Evolutionary conservation across 2,888 invertebrate species (phyloP).

Genomic region (Patella caerulea): DNA sequence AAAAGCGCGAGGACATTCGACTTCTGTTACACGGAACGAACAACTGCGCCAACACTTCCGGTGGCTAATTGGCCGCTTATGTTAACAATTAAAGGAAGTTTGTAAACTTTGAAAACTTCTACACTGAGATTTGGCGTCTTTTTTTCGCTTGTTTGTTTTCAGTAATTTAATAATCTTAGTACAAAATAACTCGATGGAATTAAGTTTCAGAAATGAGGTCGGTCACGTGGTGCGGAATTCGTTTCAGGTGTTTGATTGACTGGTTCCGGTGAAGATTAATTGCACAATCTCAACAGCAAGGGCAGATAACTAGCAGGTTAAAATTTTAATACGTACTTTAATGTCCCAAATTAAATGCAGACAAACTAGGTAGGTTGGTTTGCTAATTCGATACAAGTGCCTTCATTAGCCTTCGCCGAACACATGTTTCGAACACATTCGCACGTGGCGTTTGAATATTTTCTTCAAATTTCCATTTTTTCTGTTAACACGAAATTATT

Average conservation of each 20-base stretch:
- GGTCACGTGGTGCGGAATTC: constrained; percentile 9
- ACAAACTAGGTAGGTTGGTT: neutral
- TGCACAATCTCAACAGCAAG: neutral
- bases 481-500: no score
- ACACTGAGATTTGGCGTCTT: constrained; percentile 10
- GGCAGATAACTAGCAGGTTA: constrained; percentile 10
- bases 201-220: neutral
- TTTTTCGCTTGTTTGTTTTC: neutral
- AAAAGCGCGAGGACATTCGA: neutral
- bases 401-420: neutral
- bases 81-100: constrained; percentile 7
- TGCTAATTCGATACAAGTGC: neutral
- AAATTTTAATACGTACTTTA: neutral
- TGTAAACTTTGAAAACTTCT: constrained; percentile 9
- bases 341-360: neutral
- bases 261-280: constrained; percentile 9
- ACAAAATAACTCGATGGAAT: neutral
- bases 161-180: neutral
- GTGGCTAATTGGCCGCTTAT: constrained; percentile 2
- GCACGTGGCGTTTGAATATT: no score
- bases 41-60: constrained; percentile 8
- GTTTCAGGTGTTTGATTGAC: constrained; percentile 3
- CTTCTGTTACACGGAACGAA: constrained; percentile 9
- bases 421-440: no score
- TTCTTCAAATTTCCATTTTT: no score